A percentile compares a stretch with the other conserved stretches of the same genome.
phyloP scores from a whole-genome alignment of 2,113 vertebrate genomes.

The Sylvietta virens region DNA sequence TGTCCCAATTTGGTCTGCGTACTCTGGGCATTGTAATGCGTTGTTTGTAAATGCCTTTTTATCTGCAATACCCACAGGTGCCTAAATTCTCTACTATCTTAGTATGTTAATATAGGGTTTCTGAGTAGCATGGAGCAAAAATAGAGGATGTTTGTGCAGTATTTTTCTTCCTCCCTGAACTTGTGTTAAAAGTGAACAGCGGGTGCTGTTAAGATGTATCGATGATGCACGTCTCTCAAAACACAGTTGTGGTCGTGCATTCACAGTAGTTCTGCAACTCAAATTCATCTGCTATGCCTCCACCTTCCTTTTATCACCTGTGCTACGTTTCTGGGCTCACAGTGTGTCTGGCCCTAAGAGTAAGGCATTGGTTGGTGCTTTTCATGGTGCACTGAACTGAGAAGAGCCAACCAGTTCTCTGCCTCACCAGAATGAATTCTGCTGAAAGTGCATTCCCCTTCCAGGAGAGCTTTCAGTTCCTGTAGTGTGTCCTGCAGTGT shows the following conservation, averaged over 20 bases:
- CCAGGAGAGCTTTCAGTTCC: background rate
- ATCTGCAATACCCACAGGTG: background rate
- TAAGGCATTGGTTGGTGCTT: background rate
- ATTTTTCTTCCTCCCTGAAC: background rate
- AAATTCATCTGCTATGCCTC: background rate
- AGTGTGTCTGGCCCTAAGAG: background rate
- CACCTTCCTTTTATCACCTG: background rate
- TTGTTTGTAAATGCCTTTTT: background rate
- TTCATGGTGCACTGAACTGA: background rate
- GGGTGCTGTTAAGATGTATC: background rate
- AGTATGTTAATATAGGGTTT: background rate
- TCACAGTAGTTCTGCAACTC: background rate
- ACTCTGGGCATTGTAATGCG: background rate
- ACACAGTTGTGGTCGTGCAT: background rate
- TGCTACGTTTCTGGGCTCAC: background rate
- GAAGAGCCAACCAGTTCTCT: background rate
- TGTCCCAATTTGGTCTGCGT: fast-evolving
- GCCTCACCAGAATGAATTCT: background rate
- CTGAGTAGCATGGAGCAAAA: background rate
- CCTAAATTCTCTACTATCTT: background rate
- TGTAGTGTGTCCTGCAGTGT: background rate
- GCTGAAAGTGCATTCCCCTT: background rate
- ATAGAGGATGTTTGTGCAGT: background rate
- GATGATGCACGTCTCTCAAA: background rate
- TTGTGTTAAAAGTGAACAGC: no score